Evolutionary conservation across 2,888 invertebrate genomes (phyloP), one percentile per base, ranked within the genome.

Genomic region (Clitarchus hookeri): DNA sequence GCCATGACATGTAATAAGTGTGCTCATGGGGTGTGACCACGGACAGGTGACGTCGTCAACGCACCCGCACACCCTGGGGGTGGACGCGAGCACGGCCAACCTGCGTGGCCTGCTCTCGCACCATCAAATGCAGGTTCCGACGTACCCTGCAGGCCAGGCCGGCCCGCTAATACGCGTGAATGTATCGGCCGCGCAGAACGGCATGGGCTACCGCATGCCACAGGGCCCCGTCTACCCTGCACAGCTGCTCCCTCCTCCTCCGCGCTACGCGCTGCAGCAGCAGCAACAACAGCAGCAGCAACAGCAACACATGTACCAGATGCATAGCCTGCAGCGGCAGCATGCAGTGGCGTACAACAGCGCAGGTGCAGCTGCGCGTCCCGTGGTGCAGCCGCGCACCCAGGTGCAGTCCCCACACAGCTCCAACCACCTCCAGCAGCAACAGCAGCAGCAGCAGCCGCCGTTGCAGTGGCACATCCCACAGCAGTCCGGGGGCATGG

Each of bases 1-100:
- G 36, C 36, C 36, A 36, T 36, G 36, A 36, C 36, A 36, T 36
- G 36, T 36, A 36, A 36, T 36, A 36, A 36, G 4, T 36, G 4
- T 36, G 36, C 36, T 36, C 36, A 36, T 36, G 36, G 36, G 36
- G 36, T 36, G 53, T 12, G 53, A 85, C 65, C 54, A 85, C 85
- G 82, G 83, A 77, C 91, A 93, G 91, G 93, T 93, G 27, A 93
- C 93, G 9, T 93, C 93, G 8, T 93, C 93, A 0, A 93, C 94
- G 19, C 94, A 94, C 91, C 94, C 94, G 25, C 94, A 94, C 88
- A 92, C 92, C 23, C 91, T 92, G 89, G 89, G 91, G 89, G 90
- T 90, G 48, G 91, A 91, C 87, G 90, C 90, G 87, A 91, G 86
- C 80, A 87, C 88, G 82, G 86, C 88, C 9, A 88, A 92, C 88